Evolutionary conservation across 2,113 vertebrate species (phyloP).

Genomic region (Microtus pennsylvanicus): DNA sequence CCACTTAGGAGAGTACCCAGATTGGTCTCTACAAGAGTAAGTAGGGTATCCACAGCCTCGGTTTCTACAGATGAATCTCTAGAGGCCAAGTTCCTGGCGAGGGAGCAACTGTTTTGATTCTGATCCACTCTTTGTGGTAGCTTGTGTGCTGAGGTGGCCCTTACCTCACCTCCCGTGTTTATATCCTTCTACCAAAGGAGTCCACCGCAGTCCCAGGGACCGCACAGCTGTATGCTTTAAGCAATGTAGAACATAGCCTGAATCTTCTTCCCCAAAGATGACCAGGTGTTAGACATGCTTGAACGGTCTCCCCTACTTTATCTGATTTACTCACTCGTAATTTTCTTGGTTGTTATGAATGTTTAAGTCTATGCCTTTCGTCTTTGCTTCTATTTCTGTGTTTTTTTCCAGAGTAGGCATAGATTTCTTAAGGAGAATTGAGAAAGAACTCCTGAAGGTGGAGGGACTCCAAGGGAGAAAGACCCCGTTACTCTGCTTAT

Average conservation of each 20-base stretch:
- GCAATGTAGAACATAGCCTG: background rate
- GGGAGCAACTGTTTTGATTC: background rate
- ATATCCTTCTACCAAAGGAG: background rate
- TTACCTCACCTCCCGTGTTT: background rate
- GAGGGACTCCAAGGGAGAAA: background rate
- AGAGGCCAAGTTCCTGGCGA: background rate
- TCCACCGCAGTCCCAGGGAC: background rate
- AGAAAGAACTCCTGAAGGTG: background rate
- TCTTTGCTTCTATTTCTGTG: background rate
- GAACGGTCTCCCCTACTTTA: background rate
- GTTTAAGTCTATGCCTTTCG: background rate
- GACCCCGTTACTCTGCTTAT: background rate
- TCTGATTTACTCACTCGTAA: conserved; percentile 1
- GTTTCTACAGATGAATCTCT: background rate
- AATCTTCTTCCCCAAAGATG: background rate
- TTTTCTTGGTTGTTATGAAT: conserved; percentile 10
- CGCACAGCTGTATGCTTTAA: background rate
- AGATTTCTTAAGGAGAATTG: background rate
- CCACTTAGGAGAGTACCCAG: background rate
- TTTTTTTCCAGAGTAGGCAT: background rate
- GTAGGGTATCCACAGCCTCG: too few relatives aligned
- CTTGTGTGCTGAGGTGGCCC: background rate
- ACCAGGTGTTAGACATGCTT: background rate
- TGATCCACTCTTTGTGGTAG: background rate
- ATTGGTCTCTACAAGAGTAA: background rate